phyloP scores from a whole-genome alignment of 2,797 vertebrate species.

The Epinephelus awoara region DNA sequence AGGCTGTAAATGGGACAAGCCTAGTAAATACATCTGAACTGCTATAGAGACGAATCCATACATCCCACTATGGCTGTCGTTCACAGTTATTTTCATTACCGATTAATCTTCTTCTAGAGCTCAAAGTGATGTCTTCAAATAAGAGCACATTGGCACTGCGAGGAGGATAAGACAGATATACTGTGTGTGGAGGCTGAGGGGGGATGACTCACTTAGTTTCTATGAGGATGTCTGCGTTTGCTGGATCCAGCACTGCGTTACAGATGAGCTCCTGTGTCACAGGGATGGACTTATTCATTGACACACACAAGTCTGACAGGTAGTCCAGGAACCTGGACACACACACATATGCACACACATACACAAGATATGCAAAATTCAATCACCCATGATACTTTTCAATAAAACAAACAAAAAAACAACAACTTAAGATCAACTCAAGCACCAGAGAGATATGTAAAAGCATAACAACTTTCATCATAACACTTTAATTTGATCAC shows the following conservation, averaged over 20 bases:
- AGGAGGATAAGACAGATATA: neutral
- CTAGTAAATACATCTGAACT: neutral
- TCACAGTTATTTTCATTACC: too few species aligned
- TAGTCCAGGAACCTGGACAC: conserved; percentile 95
- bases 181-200: neutral
- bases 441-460: neutral
- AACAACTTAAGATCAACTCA: neutral
- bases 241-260: conserved; percentile 95
- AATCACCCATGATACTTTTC: neutral
- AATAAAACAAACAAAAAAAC: neutral
- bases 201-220: conserved; percentile 93
- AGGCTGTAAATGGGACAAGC: neutral
- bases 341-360: conserved; percentile 13
- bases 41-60: neutral
- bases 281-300: conserved; percentile 99
- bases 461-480: neutral
- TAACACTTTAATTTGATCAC: neutral
- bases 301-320: conserved; percentile 97
- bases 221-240: conserved; percentile 97
- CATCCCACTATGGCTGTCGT: too few species aligned
- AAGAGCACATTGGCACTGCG: neutral
- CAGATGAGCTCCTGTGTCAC: conserved; percentile 99
- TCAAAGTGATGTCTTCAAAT: neutral
- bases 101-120: too few species aligned
- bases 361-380: conserved; percentile 17